Base-by-base conservation (phyloP, 2,797 vertebrate species). In the Diceros bicornis region DNA sequence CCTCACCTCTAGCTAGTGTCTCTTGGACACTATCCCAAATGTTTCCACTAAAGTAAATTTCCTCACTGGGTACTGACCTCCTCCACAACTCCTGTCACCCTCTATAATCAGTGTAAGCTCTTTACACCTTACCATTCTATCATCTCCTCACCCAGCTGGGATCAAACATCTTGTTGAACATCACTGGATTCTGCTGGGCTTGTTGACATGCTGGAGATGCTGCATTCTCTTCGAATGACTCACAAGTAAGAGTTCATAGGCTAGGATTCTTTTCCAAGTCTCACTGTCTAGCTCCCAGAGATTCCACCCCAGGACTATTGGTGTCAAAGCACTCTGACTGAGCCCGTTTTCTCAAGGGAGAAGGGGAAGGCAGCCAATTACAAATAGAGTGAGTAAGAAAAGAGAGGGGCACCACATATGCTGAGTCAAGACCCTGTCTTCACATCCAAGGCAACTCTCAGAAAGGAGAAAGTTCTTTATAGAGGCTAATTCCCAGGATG, bases 191-290 rank as follows among this genome's bases (percentile, higher is more conserved):
- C 75, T 92, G n/a, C 89, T 82, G 79, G 72, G 34, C 59, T 94
- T 68, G 69, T 34, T 74, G 74, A 83, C 66, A 44, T 20, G n/a
- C 66, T 34, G 84, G 75, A 90, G 81, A 68, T 89, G 47, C 23
- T 92, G 62, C 74, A 55, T 57, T 94, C 57, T 92, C 89, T 96
- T 92, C 0, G 8, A 91, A 41, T 87, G 66, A 92, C 74, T 88
- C 86, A 92, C 81, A 85, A 95, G 25, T 69, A 62, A 74, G 72
- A 88, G 75, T 77, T 78, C 4, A 37, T 47, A 61, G 59, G 10
- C 77, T 59, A 74, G 50, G 47, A 55, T 71, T 95, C 82, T 89
- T 72, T 29, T 85, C 68, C 16, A 78, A 64, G n/a, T 84, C 44
- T 92, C 68, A 18, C 6, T 75, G 23, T 62, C 61, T 90, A 47